These are phyloP conservation scores for Prinia subflava DNA, from an alignment of 2,113 vertebrate species.

Conservation along the genomic window DNA sequence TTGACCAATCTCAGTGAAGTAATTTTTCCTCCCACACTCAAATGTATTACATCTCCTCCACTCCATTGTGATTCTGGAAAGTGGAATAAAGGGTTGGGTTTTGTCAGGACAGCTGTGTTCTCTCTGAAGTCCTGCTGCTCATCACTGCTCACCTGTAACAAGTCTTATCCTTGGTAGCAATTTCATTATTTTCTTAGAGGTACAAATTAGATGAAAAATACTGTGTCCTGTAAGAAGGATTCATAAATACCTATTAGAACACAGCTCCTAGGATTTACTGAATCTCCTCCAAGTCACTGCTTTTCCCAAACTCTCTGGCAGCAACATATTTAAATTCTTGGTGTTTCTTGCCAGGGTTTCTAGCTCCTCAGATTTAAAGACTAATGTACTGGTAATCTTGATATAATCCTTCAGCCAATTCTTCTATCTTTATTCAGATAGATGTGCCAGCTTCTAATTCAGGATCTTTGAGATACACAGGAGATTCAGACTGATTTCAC, in stretches of 20 bases:
- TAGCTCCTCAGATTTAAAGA: background rate
- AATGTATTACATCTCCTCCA: background rate
- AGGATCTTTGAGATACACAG: background rate
- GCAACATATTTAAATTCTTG: background rate
- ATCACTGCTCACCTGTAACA: background rate
- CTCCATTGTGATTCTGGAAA: background rate
- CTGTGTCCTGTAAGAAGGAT: background rate
- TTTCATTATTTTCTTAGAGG: background rate
- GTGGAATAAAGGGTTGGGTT: background rate
- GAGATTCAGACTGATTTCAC: background rate
- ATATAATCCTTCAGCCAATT: background rate
- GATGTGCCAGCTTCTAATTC: background rate
- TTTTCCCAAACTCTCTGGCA: background rate
- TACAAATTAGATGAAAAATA: background rate
- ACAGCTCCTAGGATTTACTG: background rate
- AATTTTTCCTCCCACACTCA: background rate
- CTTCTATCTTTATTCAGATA: background rate
- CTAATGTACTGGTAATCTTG: background rate
- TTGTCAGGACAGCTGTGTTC: background rate
- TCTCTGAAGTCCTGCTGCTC: background rate
- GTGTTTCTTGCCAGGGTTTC: background rate
- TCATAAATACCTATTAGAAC: background rate
- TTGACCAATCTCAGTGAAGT: background rate
- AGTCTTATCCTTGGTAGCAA: accelerated
- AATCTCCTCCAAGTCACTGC: background rate